A percentile compares a stretch with the other conserved stretches of the same genome.
phyloP scores from a whole-genome alignment of 2,113 vertebrate genomes.

The Acrocephalus arundinaceus region DNA sequence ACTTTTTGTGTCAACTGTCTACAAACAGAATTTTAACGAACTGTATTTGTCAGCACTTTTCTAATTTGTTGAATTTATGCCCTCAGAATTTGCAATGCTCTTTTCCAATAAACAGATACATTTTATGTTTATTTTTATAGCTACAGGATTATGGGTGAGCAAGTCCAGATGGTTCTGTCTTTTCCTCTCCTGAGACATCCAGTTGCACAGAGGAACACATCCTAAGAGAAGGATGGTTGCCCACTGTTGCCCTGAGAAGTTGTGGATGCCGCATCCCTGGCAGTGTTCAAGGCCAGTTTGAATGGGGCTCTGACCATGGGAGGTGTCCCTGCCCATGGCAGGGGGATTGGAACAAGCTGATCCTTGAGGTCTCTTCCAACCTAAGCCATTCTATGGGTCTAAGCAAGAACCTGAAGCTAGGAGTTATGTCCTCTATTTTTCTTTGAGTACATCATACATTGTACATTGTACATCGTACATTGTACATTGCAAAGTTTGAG shows the following conservation, averaged over 20 bases:
- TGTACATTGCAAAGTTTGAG: background rate
- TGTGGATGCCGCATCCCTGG: background rate
- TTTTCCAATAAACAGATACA: background rate
- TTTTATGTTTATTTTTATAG: background rate
- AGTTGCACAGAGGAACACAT: background rate
- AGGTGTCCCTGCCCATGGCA: background rate
- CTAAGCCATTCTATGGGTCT: background rate
- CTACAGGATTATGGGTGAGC: background rate
- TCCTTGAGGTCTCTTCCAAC: background rate
- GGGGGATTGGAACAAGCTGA: rapidly evolving
- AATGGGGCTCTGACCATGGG: background rate
- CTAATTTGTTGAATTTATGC: background rate
- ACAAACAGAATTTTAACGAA: background rate
- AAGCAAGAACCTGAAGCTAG: background rate
- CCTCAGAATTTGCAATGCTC: background rate
- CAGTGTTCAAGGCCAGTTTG: background rate
- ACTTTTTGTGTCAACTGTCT: background rate
- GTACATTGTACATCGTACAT: no score
- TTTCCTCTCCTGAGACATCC: background rate
- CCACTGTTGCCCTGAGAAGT: background rate
- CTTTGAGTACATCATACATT: background rate
- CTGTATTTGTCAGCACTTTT: background rate
- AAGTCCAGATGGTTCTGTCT: background rate
- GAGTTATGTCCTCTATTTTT: background rate
- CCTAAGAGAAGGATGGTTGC: background rate